Evolutionary conservation across 2,113 vertebrate genomes (phyloP), one percentile per base, ranked within the genome.

Genomic region (Oostethus manadensis): DNA sequence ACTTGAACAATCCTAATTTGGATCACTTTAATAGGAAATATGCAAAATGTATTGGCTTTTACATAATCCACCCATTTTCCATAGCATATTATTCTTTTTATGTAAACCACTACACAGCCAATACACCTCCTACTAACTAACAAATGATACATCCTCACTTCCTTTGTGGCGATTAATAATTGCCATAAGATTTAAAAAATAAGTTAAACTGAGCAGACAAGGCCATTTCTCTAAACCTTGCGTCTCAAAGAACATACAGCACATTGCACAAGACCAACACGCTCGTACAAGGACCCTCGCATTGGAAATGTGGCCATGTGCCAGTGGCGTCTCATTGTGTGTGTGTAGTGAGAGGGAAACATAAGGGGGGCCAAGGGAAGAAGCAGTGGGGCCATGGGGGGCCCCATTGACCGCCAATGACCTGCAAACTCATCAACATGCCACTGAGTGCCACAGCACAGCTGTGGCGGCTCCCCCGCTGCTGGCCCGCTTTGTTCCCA

Each of bases 301-400:
- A 15, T 76, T 81, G 70, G 68, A 75, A 73, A 73, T 60, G 74
- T 78, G 80, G 80, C 76, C 65, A 46, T 10, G 72, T 73, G 84
- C 84, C 82, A 86, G 59, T 35, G 61, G 70, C 40, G 49, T 61
- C 62, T 84, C 80, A 87, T 89, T 90, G 86, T 90, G 68, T 76
- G 79, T 85, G 88, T 88, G 78, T 87, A 89, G 61, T 88, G 88
- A 90, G 68, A 89, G 81, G 84, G 87, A 91, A 90, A 83, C 70
- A 70, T 76, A 71, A 66, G 84, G 74, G 76, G 80, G 77, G 72
- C 79, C 38, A 42, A 73, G 71, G 60, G 76, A 74, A 77, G 74
- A 66, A 78, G 71, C 59, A 79, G 75, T 68, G 82, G 76, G 78
- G 70, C 80, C 74, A 71, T 77, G 78, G 82, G 85, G 84, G 83